Conservation (phyloP, 2,888 invertebrate species). For the Acrobasis repandana region DNA sequence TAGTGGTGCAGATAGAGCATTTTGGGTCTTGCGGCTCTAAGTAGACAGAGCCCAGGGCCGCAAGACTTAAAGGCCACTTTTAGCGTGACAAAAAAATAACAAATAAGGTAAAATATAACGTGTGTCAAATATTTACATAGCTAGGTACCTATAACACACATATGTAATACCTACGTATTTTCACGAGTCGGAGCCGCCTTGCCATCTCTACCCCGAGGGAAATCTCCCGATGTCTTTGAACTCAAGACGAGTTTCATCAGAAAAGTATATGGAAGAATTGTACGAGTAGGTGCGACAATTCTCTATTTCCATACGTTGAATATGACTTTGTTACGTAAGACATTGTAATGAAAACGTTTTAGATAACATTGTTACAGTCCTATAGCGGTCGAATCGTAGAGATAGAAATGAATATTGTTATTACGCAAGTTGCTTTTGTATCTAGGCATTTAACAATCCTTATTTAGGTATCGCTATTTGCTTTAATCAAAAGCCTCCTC, state of each 20-base stretch:
- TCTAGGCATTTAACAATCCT: background rate
- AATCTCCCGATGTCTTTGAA: slow-evolving; percentile 28
- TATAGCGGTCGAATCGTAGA: background rate
- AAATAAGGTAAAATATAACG: background rate
- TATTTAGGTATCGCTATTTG: background rate
- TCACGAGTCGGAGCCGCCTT: slow-evolving; percentile 17
- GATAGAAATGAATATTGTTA: background rate
- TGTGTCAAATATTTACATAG: slow-evolving; percentile 5
- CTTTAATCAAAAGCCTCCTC: background rate
- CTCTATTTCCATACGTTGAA: slow-evolving; percentile 5
- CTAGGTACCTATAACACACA: background rate
- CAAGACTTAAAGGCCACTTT: too few species aligned
- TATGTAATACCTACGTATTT: slow-evolving; percentile 15
- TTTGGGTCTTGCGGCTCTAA: too few species aligned
- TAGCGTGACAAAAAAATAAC: too few species aligned
- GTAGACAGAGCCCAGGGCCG: too few species aligned
- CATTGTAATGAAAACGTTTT: slow-evolving; percentile 11
- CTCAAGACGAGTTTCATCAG: slow-evolving; percentile 29
- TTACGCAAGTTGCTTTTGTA: background rate
- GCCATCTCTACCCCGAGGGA: slow-evolving; percentile 26
- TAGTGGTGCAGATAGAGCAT: too few species aligned
- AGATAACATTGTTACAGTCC: background rate
- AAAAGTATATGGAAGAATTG: slow-evolving; percentile 18
- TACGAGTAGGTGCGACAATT: slow-evolving; percentile 8
- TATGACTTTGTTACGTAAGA: slow-evolving; percentile 8